Conservation (phyloP, 2,113 vertebrate species). For the Heterocephalus glaber region DNA sequence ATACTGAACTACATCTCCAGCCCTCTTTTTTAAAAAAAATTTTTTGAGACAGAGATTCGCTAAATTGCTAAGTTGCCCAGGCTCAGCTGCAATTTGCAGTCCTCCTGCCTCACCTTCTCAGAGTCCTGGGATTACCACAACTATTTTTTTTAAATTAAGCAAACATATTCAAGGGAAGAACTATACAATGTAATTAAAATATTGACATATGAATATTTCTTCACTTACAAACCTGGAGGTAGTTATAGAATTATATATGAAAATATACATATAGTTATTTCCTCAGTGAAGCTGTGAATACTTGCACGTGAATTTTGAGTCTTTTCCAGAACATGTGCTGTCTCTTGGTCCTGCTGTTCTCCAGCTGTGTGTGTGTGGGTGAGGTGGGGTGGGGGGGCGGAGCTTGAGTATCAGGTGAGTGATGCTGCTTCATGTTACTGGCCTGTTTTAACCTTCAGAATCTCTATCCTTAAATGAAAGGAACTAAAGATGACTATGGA, state of each 20-base stretch:
- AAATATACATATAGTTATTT: not conserved
- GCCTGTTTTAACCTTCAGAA: not conserved
- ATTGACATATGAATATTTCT: not conserved
- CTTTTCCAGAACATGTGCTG: not conserved
- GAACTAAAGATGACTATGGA: not conserved
- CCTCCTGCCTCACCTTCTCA: not conserved
- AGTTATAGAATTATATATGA: not conserved
- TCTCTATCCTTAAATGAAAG: not conserved
- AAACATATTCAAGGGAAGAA: conserved; percentile 13
- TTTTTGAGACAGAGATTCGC: not conserved
- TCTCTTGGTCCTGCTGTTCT: not conserved
- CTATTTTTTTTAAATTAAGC: not conserved
- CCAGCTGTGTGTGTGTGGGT: fast-evolving
- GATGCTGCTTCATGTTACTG: not conserved
- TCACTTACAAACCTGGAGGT: conserved; percentile 32
- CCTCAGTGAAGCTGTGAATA: not conserved
- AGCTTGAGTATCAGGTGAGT: too few relatives aligned
- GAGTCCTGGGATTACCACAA: not conserved
- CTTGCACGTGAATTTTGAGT: not conserved
- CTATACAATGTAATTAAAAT: not conserved
- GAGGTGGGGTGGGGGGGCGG: too few relatives aligned
- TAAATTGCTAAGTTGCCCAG: not conserved
- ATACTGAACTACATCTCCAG: not conserved
- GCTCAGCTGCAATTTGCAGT: not conserved
- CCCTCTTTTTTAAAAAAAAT: not conserved